Evolutionary conservation across 2,888 invertebrate species (phyloP).

Genomic region (Ischnura elegans): DNA sequence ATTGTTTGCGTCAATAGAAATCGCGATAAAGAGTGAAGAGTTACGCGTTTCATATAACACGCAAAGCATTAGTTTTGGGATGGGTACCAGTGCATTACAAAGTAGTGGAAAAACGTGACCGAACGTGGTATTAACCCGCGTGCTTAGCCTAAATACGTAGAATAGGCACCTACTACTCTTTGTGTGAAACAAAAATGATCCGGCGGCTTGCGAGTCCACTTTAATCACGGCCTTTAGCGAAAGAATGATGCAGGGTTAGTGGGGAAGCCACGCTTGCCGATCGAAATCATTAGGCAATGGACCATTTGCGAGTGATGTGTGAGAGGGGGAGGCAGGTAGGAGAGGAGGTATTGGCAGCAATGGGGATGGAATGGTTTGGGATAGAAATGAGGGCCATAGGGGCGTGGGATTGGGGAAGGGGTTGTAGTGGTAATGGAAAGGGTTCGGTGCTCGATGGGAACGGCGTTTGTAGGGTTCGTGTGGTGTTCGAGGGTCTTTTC

Average conservation of each 20-base stretch:
- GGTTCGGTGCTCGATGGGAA: neutral
- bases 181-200: neutral
- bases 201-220: neutral
- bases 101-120: neutral
- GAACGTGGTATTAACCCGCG: neutral
- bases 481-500: neutral
- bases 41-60: too few species aligned
- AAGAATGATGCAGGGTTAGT: neutral
- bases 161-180: too few species aligned
- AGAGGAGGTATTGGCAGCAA: neutral
- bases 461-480: neutral
- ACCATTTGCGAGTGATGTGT: neutral
- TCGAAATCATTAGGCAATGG: slow-evolving; percentile 18
- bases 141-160: neutral
- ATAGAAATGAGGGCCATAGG: neutral
- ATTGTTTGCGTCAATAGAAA: too few species aligned
- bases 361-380: neutral
- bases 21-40: too few species aligned
- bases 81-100: too few species aligned
- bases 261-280: neutral
- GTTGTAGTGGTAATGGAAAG: neutral
- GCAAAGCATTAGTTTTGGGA: too few species aligned
- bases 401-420: neutral
- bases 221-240: slow-evolving; percentile 1
- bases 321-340: neutral